Evolutionary conservation across 2,113 vertebrate species (phyloP).

Genomic region (Scortum barcoo): DNA sequence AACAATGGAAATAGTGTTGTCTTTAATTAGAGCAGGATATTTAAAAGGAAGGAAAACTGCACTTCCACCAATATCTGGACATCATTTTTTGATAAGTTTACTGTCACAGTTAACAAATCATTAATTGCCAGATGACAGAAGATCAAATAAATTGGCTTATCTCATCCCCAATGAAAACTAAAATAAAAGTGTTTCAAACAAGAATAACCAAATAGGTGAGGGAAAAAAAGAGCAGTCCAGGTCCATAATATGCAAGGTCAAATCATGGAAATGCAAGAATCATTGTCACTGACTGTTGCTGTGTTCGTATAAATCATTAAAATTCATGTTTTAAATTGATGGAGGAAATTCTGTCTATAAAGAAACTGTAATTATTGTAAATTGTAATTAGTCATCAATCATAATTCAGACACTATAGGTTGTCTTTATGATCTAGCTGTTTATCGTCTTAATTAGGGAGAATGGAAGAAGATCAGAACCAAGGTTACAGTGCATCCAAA

Average conservation of each 20-base stretch:
- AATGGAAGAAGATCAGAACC: too few species aligned
- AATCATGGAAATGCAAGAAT: conserved; percentile 22
- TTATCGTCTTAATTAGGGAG: not conserved
- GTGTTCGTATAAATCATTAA: not conserved
- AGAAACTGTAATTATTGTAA: too few species aligned
- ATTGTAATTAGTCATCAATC: not conserved
- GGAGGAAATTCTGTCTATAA: not conserved
- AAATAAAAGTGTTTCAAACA: conserved; percentile 7
- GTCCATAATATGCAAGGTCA: not conserved
- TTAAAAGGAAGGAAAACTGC: too few species aligned
- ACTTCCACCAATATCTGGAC: too few species aligned
- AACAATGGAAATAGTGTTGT: too few species aligned
- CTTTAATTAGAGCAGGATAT: too few species aligned
- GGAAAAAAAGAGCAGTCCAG: not conserved
- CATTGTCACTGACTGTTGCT: not conserved
- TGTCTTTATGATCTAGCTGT: not conserved
- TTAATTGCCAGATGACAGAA: conserved; percentile 18
- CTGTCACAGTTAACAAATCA: conserved; percentile 17
- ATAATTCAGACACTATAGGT: not conserved
- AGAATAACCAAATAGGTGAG: not conserved
- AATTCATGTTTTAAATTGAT: not conserved
- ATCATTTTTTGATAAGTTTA: conserved; percentile 4
- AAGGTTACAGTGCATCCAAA: too few species aligned
- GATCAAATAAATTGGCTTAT: conserved; percentile 9
- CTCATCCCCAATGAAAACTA: not conserved